Base-by-base conservation (phyloP, 2,113 vertebrate species). In the Mustela lutreola region DNA sequence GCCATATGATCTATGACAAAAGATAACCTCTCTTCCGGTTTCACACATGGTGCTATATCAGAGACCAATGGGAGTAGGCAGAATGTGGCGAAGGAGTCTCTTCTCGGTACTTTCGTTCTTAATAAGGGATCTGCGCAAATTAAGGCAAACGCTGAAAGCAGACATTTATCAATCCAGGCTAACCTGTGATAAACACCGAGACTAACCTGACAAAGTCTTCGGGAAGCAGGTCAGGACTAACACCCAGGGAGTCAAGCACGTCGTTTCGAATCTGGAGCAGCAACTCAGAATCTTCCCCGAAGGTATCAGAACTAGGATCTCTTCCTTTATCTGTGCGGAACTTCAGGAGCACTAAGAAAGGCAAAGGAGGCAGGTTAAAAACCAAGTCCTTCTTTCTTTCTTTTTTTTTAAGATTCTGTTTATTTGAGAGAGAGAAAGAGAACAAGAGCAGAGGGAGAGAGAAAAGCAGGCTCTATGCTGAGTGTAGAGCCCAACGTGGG, bases 271-370 rank as follows among this genome's bases (percentile, higher is more conserved):
- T 99, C 98, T 99, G 99, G 11, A 98, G 98, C 82, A 99, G 96
- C 36, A 99, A 92, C 56, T 98, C 97, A 0, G 99, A 97, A 92
- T 99, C 99, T 28, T 99, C 99, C 0, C 96, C 45, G 2, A 98
- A 99, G 73, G 96, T 98, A 6, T 98, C 97, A 0, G 99, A 99
- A 60, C 98, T 96, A 0, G 99, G 99, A 92, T 99, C 99, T 5
- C 99, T 98, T 4, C 99, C 99, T 93, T 99, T 99, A 89, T 99
- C 99, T 0, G 99, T 99, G 3, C 99, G 99, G 93, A 99, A 99
- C 92, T 99, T 99, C 98, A 99, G 92, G 79, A 99, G 98, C 85
- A 99, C 99, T 99, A 98, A n/a, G 42, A 39, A 45, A 73, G n/a
- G 58, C 42, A 36, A 42, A 22, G 36, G 31, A 89, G 4, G 7